These are phyloP conservation scores for Alexandromys fortis DNA, from an alignment of 2,113 vertebrate species.

Conservation along the genomic window DNA sequence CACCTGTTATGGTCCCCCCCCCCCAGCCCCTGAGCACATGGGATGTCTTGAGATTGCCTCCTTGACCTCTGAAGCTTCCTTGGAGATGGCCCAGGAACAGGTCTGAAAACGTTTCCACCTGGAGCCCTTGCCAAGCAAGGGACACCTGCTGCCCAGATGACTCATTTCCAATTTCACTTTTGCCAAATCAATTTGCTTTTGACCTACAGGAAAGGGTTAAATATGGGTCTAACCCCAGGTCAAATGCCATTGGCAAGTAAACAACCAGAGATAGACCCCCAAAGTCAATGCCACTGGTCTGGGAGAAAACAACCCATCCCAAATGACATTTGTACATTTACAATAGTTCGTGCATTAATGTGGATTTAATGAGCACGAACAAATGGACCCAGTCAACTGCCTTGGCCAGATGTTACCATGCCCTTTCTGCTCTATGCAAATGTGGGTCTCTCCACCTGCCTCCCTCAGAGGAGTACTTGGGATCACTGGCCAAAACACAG, in stretches of 20 bases:
- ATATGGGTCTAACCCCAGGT: constrained; percentile 86
- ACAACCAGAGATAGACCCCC: constrained; percentile 84
- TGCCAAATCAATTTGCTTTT: constrained; percentile 87
- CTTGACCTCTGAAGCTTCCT: constrained; percentile 84
- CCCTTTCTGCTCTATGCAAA: constrained; percentile 84
- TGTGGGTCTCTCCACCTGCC: constrained; percentile 50
- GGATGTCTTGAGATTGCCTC: constrained; percentile 85
- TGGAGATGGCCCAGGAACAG: constrained; percentile 84
- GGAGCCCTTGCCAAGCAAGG: constrained; percentile 83
- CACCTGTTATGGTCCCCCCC: constrained; percentile 86
- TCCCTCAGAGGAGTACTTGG: background rate
- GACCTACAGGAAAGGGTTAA: constrained; percentile 91
- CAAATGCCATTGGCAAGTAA: constrained; percentile 89
- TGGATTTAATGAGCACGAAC: constrained; percentile 86
- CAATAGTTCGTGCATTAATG: constrained; percentile 85
- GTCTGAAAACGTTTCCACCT: constrained; percentile 86
- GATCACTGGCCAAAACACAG: background rate
- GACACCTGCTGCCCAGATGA: constrained; percentile 92
- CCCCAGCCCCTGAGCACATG: constrained; percentile 78
- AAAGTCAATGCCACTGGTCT: constrained; percentile 78
- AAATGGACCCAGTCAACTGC: constrained; percentile 83
- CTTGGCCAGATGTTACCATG: constrained; percentile 85
- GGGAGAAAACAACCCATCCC: constrained; percentile 67
- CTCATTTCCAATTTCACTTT: constrained; percentile 87
- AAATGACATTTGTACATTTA: constrained; percentile 80